These are phyloP conservation scores for Zapus hudsonius DNA, from an alignment of 2,113 vertebrate genomes.

Conservation along the genomic window DNA sequence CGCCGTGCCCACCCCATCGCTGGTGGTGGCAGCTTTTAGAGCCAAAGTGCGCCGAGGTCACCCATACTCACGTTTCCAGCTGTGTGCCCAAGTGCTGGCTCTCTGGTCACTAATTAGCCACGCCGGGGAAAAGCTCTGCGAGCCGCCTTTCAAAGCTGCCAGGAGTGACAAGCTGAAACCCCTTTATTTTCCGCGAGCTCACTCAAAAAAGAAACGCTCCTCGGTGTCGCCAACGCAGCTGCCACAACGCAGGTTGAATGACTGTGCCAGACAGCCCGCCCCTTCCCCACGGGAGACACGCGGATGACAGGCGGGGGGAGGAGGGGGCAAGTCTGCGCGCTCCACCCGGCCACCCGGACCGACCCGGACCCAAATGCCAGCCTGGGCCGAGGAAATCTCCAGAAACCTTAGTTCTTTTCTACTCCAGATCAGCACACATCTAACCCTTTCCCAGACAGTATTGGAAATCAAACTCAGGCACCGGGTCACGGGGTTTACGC, in stretches of 20 bases:
- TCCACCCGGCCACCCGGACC: slow-evolving; percentile 65
- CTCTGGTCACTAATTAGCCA: slow-evolving; percentile 51
- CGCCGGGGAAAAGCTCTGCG: slow-evolving; percentile 62
- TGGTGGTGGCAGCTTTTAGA: not conserved
- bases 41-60: slow-evolving; percentile 50
- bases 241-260: slow-evolving; percentile 85
- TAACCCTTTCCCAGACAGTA: slow-evolving; percentile 31
- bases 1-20: slow-evolving; percentile 46
- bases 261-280: slow-evolving; percentile 79
- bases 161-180: slow-evolving; percentile 71
- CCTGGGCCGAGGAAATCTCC: not conserved
- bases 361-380: not conserved
- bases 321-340: slow-evolving; percentile 29
- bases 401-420: not conserved
- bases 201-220: slow-evolving; percentile 75
- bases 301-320: slow-evolving; percentile 79
- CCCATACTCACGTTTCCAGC: slow-evolving; percentile 85
- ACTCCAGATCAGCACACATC: not conserved
- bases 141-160: slow-evolving; percentile 61
- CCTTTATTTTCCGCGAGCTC: slow-evolving; percentile 79
- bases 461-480: not conserved
- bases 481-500: not conserved
- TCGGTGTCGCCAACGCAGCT: slow-evolving; percentile 82
- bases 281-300: slow-evolving; percentile 61
- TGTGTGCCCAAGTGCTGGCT: slow-evolving; percentile 48